Base-by-base conservation (phyloP, 2,888 invertebrate genomes). In the Phytoseiulus persimilis region DNA sequence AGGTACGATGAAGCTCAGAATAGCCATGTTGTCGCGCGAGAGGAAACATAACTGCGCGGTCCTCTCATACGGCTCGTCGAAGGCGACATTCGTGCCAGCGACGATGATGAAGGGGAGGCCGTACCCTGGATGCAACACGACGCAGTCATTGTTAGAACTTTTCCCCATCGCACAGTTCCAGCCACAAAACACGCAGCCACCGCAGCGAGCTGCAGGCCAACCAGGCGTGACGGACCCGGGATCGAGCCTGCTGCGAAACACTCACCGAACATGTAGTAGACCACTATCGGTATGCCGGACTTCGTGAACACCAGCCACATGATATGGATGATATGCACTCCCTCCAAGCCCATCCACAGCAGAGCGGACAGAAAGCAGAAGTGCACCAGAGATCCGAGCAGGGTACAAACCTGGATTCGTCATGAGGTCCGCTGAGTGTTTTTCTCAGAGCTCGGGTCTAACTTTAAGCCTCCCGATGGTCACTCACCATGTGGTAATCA, bases 41-140 rank as follows among this genome's bases (percentile, higher is more conserved):
- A 87, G 87, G 32, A 87, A 87, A 45, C 87, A 87, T 32, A 87
- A 45, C 87, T 32, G 87, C 87, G 87, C 87, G n/a, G 87, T 87
- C n/a, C 87, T 33, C 6, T 87, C 87, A 87, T 87, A 87, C n/a
- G 87, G 87, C 5, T 87, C 87, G 5, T 87, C 87, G 39, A 87
- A 87, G 31, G 39, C 32, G 9, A 33, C 28, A 45, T 32, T 39
- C 11, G 87, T 87, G 9, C 39, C 87, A 28, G 87, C 31, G 5
- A 87, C 87, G 1, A 87, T 87, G 32, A 45, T 31, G 39, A 87
- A 87, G 0, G 87, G 11, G 6, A 33, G 32, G n/a, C 32, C 39
- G 39, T 87, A 87, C 11, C 87, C 87, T 87, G 87, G 28, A 87
- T 31, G 1, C 23, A 65, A 65, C 65, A 65, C 65, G 65, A 65